phyloP scores from a whole-genome alignment of 1,140 invertebrate genomes.

The Maniola jurtina region DNA sequence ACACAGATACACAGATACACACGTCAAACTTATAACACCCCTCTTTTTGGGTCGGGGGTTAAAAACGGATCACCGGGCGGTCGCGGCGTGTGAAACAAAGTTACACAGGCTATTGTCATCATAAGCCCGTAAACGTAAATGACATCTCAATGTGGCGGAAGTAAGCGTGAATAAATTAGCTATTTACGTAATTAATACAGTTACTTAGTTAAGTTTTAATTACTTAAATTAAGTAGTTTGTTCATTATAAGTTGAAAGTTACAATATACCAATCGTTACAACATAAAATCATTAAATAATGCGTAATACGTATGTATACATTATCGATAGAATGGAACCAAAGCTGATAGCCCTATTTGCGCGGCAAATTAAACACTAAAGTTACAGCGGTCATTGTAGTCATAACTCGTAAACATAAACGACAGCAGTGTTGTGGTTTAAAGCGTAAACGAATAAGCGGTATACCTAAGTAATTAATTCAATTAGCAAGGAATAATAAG shows the following conservation, averaged over 20 bases:
- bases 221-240: neutral
- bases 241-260: too few species aligned
- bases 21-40: too few species aligned
- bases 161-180: slow-evolving; percentile 6
- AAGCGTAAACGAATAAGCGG: neutral
- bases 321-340: too few species aligned
- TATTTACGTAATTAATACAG: neutral
- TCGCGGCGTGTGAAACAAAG: neutral
- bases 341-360: neutral
- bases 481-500: too few species aligned
- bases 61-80: neutral
- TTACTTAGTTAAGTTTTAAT: neutral
- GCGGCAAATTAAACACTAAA: neutral
- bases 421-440: neutral
- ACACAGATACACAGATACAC: too few species aligned
- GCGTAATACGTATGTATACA: too few species aligned
- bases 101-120: slow-evolving; percentile 6
- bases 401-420: neutral
- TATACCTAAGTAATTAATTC: neutral
- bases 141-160: neutral
- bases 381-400: neutral
- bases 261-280: too few species aligned
- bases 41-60: too few species aligned
- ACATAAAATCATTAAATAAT: too few species aligned
- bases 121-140: slow-evolving; percentile 7